Percentiles rank a stretch among this genome's conserved stretches.
phyloP scores from a whole-genome alignment of 1,140 invertebrate species.

The Protaetia brevitarsis region DNA sequence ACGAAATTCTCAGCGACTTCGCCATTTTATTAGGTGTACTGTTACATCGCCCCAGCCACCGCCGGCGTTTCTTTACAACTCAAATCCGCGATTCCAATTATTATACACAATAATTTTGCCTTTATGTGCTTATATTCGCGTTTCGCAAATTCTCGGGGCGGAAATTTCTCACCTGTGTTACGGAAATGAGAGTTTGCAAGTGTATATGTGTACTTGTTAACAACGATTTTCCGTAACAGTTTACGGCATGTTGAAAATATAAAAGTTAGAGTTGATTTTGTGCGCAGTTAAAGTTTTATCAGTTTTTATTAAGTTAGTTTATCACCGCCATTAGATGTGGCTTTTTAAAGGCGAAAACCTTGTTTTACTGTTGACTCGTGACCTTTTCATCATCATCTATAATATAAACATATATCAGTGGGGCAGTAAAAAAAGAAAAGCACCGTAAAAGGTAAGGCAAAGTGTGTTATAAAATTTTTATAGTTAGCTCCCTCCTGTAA shows the following conservation, averaged over 20 bases:
- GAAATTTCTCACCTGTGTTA: no score
- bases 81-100: neutral
- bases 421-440: neutral
- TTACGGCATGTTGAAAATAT: neutral
- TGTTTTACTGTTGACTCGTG: constrained; percentile 6
- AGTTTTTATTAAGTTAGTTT: constrained; percentile 4
- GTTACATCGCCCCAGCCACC: neutral
- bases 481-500: constrained; percentile 7
- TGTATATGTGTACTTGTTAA: neutral
- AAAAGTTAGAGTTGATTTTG: neutral
- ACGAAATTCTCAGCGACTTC: neutral
- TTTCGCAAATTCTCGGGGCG: no score
- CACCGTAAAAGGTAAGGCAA: neutral
- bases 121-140: no score
- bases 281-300: neutral
- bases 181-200: neutral
- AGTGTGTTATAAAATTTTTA: constrained; percentile 14
- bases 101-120: no score
- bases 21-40: neutral
- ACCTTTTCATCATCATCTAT: constrained; percentile 6
- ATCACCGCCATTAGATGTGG: neutral
- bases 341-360: constrained; percentile 5
- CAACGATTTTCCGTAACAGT: neutral
- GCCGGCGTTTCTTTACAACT: neutral
- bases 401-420: constrained; percentile 7